phyloP scores from a whole-genome alignment of 2,888 invertebrate genomes.

The Zele albiditarsus region DNA sequence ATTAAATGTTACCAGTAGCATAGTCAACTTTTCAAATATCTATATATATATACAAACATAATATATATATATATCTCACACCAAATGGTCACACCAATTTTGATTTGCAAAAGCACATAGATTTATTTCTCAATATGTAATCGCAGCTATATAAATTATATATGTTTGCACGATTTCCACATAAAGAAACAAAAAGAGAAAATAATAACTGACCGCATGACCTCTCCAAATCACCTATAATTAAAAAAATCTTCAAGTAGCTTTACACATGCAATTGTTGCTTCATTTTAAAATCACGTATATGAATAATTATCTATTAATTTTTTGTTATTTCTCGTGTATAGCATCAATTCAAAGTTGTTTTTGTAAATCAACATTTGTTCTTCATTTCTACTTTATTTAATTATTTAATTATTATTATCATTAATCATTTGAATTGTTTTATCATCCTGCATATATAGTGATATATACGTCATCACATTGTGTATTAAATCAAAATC shows the following conservation, averaged over 20 bases:
- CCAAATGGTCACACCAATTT: background rate
- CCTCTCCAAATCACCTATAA: background rate
- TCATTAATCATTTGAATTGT: no score
- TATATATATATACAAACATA: background rate
- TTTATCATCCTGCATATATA: background rate
- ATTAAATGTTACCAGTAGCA: background rate
- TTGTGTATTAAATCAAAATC: constrained; percentile 27
- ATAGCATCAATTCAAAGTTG: background rate
- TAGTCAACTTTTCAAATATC: background rate
- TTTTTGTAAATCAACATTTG: background rate
- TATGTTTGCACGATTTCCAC: background rate
- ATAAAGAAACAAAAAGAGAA: background rate
- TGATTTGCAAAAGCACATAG: background rate
- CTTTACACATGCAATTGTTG: background rate
- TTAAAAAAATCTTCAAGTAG: background rate
- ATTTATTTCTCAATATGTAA: background rate
- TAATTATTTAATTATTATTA: background rate
- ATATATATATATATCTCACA: background rate
- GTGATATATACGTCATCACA: constrained; percentile 4
- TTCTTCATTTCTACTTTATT: background rate
- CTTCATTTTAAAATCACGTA: background rate
- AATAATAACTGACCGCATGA: background rate
- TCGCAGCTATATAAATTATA: background rate
- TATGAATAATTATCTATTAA: background rate
- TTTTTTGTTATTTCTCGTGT: background rate